Evolutionary conservation across 2,888 invertebrate genomes (phyloP).

Genomic region (Trichacis sp.): DNA sequence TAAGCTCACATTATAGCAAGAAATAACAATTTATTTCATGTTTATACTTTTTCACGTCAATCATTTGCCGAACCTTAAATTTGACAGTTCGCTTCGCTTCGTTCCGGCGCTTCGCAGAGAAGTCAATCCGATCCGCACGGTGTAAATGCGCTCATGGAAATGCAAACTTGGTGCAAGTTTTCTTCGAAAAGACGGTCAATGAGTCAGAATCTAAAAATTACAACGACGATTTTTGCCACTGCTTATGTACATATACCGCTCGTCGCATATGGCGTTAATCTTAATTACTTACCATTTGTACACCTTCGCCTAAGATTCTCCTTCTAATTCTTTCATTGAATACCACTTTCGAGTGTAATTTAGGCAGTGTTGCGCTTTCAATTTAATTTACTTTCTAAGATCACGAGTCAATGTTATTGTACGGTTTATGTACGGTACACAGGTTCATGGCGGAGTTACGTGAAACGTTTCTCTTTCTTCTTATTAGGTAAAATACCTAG

Average conservation of each 20-base stretch:
- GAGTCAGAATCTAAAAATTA: no score
- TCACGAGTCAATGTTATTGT: slow-evolving; percentile 1
- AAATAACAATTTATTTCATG: no score
- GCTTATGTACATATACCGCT: slow-evolving; percentile 3
- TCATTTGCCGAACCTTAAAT: no score
- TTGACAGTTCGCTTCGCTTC: no score
- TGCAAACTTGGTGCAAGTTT: not conserved
- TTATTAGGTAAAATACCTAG: not conserved
- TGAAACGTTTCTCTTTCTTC: slow-evolving; percentile 6
- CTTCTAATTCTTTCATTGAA: slow-evolving; percentile 4
- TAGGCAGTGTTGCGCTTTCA: not conserved
- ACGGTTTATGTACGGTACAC: not conserved
- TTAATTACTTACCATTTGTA: not conserved
- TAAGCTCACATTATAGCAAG: no score
- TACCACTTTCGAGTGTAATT: not conserved
- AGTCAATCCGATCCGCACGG: no score
- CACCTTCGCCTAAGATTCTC: slow-evolving; percentile 9
- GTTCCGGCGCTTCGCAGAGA: no score
- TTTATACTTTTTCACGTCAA: no score
- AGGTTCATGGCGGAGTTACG: not conserved
- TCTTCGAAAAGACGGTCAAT: not conserved
- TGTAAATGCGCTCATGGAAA: no score
- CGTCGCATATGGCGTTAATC: not conserved
- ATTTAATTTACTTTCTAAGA: not conserved
- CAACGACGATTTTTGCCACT: not conserved